Percentiles rank a stretch among this genome's conserved stretches.
These are phyloP conservation scores for Elysia crispata DNA, from an alignment of 2,888 invertebrate genomes.

Conservation along the genomic window DNA sequence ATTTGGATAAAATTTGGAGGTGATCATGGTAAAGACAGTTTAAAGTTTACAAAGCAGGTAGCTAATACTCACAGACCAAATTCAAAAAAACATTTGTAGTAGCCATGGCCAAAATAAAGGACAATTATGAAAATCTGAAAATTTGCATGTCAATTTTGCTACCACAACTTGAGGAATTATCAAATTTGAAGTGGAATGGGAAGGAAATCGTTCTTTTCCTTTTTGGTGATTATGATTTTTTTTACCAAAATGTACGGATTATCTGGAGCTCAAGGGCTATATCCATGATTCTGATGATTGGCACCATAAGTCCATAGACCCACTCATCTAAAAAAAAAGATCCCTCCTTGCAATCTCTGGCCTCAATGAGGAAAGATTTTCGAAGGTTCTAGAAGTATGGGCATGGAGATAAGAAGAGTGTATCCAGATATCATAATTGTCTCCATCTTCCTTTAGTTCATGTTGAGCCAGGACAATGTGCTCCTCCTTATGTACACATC, in stretches of 20 bases:
- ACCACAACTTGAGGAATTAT: too few relatives aligned
- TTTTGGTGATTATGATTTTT: constrained; percentile 26
- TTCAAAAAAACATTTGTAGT: too few relatives aligned
- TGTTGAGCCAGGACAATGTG: not conserved
- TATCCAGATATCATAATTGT: too few relatives aligned
- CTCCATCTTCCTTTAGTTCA: not conserved
- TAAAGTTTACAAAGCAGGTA: too few relatives aligned
- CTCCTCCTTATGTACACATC: constrained; percentile 14
- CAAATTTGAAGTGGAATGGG: too few relatives aligned
- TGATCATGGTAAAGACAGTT: too few relatives aligned
- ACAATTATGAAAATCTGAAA: too few relatives aligned
- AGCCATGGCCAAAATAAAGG: too few relatives aligned
- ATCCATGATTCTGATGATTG: constrained; percentile 27
- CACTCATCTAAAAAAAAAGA: not conserved
- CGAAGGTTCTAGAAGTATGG: not conserved
- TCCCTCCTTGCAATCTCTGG: not conserved
- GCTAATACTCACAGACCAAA: not conserved
- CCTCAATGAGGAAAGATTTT: not conserved
- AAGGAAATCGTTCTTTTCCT: not conserved
- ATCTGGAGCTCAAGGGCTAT: constrained; percentile 1
- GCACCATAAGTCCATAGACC: not conserved
- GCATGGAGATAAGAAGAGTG: too few relatives aligned
- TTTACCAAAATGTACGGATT: not conserved
- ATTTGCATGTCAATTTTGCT: too few relatives aligned
- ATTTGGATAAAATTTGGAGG: too few relatives aligned